These are phyloP conservation scores for Drosophila burlai DNA, from an alignment of 1,140 invertebrate genomes.

Conservation along the genomic window DNA sequence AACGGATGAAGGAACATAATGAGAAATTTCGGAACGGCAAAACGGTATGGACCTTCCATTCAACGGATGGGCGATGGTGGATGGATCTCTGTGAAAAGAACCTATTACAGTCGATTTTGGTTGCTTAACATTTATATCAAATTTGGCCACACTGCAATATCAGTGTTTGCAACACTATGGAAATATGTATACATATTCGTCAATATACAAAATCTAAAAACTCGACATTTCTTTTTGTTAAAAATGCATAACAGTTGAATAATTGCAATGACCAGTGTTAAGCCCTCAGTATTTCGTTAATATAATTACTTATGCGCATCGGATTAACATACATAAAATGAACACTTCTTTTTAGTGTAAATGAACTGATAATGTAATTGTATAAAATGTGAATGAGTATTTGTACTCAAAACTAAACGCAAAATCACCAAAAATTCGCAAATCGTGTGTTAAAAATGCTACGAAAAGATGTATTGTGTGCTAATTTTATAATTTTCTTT, in stretches of 20 bases:
- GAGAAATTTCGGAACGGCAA: no score
- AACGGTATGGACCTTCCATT: no score
- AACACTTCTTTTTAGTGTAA: not conserved
- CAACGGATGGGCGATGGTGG: no score
- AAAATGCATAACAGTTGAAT: not conserved
- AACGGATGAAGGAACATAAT: no score
- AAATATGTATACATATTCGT: slow-evolving; percentile 8
- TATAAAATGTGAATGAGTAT: slow-evolving; percentile 8
- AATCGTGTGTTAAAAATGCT: slow-evolving; percentile 16
- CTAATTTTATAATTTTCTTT: not conserved
- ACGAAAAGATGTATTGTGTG: slow-evolving; percentile 13
- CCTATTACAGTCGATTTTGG: no score
- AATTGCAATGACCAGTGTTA: not conserved
- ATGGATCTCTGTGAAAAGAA: no score
- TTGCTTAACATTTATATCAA: not conserved
- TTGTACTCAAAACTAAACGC: not conserved
- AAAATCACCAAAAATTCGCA: not conserved
- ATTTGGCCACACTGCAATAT: not conserved
- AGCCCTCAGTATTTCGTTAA: not conserved
- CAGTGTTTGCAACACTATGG: not conserved
- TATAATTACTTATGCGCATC: not conserved
- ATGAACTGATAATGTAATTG: slow-evolving; percentile 8
- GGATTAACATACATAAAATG: not conserved
- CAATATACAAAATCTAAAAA: not conserved
- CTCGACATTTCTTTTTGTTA: not conserved